These are phyloP conservation scores for Aphelinus atriplicis DNA, from an alignment of 1,140 invertebrate genomes.

Conservation along the genomic window DNA sequence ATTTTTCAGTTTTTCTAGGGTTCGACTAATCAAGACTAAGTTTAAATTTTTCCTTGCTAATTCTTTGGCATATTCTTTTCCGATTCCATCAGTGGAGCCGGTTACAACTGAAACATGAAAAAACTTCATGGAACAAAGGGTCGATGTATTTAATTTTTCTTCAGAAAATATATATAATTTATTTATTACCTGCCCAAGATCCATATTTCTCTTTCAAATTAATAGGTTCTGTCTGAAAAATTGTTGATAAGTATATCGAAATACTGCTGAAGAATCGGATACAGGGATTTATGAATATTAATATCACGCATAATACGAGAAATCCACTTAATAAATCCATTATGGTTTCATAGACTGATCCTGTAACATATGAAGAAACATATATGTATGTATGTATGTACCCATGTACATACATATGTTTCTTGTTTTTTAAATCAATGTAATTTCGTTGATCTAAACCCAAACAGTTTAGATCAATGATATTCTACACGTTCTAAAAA, in stretches of 20 bases:
- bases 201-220: constrained; percentile 58
- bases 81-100: constrained; percentile 93
- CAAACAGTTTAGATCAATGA: no score
- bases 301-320: no score
- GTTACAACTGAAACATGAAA: constrained; percentile 77
- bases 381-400: no score
- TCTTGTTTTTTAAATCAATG: no score
- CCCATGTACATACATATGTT: no score
- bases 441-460: no score
- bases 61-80: constrained; percentile 87
- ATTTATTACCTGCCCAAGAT: constrained; percentile 58
- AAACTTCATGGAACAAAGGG: not conserved
- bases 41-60: constrained; percentile 83
- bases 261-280: no score
- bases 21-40: constrained; percentile 86
- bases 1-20: constrained; percentile 76
- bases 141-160: not conserved
- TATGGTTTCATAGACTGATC: no score
- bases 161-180: not conserved
- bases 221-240: constrained; percentile 49
- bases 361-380: no score
- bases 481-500: no score
- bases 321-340: no score
- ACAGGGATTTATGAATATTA: no score
- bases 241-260: constrained; percentile 39